Percentiles rank a stretch among this genome's conserved stretches.
Evolutionary conservation across 53 echinoderm and acorn worm species (phyloP).

Genomic region (Mesocentrotus franciscanus): DNA sequence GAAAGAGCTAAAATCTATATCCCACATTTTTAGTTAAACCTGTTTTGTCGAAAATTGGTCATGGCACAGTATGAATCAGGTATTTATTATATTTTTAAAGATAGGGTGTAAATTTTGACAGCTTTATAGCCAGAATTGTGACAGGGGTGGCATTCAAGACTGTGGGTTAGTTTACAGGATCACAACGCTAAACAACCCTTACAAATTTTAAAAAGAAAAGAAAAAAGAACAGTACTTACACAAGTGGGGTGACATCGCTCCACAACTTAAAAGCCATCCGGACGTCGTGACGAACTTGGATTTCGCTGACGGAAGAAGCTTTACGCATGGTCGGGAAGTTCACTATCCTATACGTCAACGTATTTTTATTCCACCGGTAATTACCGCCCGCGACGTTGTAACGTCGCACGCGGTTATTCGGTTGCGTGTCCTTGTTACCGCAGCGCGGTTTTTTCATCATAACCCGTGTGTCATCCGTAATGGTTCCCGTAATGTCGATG

Average conservation of each 20-base stretch:
- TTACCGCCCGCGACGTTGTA: slow-evolving; percentile 75
- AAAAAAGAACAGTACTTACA: slow-evolving; percentile 63
- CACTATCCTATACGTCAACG: slow-evolving; percentile 76
- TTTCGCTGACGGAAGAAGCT: slow-evolving; percentile 64
- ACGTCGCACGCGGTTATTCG: slow-evolving; percentile 59
- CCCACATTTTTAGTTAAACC: too few relatives aligned
- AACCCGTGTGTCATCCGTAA: slow-evolving; percentile 73
- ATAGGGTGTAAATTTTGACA: too few relatives aligned
- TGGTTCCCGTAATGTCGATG: slow-evolving; percentile 72
- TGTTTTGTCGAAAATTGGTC: too few relatives aligned
- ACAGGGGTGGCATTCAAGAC: too few relatives aligned
- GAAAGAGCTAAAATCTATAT: too few relatives aligned
- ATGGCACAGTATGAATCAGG: too few relatives aligned
- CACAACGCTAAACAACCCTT: too few relatives aligned
- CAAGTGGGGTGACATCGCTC: slow-evolving; percentile 85
- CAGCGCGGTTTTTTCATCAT: slow-evolving; percentile 78
- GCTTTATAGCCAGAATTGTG: too few relatives aligned
- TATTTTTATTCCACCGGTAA: slow-evolving; percentile 76
- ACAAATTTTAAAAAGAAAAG: neutral
- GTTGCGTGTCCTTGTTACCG: slow-evolving; percentile 70
- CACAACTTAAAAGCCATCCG: slow-evolving; percentile 77
- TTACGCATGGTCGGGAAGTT: slow-evolving; percentile 68
- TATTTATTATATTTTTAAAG: too few relatives aligned
- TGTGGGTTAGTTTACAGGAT: too few relatives aligned
- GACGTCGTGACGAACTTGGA: slow-evolving; percentile 71